Evolutionary conservation across 2,113 vertebrate genomes (phyloP), one percentile per base, ranked within the genome.

Genomic region (Oreamnos americanus): DNA sequence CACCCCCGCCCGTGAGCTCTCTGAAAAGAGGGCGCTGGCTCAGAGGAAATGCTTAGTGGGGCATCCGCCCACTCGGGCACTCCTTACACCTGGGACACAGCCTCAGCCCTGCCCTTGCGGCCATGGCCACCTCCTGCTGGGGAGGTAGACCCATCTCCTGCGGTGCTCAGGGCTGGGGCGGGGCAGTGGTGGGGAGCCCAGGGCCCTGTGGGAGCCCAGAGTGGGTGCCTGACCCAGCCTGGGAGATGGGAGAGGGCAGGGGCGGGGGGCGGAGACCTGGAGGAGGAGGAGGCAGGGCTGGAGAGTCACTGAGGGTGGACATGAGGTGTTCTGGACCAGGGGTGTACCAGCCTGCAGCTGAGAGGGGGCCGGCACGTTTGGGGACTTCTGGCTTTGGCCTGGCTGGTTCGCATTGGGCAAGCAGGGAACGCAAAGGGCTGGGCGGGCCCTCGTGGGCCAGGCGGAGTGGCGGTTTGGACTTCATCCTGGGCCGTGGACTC

Each of bases 311-410:
- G 23, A 67, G 47, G n/a, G n/a, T 17, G 11, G 8, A 7, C 21
- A 0, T 26, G n/a, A 49, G 21, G 57, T 17, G 30, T 25, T 19
- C 39, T 25, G 21, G 62, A 91, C 47, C 10, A 17, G 33, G 58
- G 39, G 14, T 7, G 19, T 21, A 5, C 71, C 13, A 36, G 62
- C 6, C n/a, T 4, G 17, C 19, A 17, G n/a, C 26, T 55, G 53
- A 7, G 30, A 25, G 21, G 47, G 19, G 64, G n/a, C 33, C 6
- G n/a, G 67, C 7, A 0, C 2, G 0, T 19, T 3, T 28, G 43
- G 90, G 19, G 36, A 8, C 58, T 25, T 0, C 21, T 3, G 57
- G 4, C 36, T 17, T 25, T 6, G 71, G 33, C 15, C 51, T 19
- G 53, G 10, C 36, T 33, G 15, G 16, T 49, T 71, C 0, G 53